Base-by-base conservation (phyloP, 2,888 invertebrate species). In the Ethmia dodecea region DNA sequence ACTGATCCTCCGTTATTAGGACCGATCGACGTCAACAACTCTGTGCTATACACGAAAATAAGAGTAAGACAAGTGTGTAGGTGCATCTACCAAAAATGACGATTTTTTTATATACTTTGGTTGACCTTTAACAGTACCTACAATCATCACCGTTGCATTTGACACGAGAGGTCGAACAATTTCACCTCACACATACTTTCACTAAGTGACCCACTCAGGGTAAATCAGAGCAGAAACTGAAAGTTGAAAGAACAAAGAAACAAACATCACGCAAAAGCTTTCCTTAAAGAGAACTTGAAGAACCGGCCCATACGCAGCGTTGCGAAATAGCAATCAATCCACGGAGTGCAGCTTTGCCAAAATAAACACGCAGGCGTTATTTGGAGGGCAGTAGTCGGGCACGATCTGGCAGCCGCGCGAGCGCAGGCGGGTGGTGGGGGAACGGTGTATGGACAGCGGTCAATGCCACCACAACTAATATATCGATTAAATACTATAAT, bases 401-500 rank as follows among this genome's bases (percentile, higher is more conserved):
- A 37, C 25, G 28, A 20, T 31, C 33, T 50, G 55, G 57, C 52
- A 46, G 37, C 31, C 26, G 47, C 37, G 22, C 22, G 22, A n/a
- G 22, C 22, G 22, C 22, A 22, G 40, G 39, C 15, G 27, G 43
- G 44, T 44, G 37, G 29, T 35, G 10, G 22, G 22, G 33, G 35
- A 20, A 38, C 41, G 39, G 34, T 30, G 36, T 16, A 30, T 28
- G 28, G 25, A 27, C 28, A 13, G 45, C 50, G 62, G 62, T 63
- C 63, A 63, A 55, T 60, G 63, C 50, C 63, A 51, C 47, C 37
- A 38, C 44, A 33, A 40, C 55, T 55, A 55, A 60, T 56, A 54
- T 46, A 50, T 48, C 41, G n/a, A n/a, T n/a, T n/a, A n/a, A n/a
- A n/a, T n/a, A n/a, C n/a, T n/a, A n/a, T n/a, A n/a, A n/a, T n/a